Conservation (phyloP, 2,113 vertebrate genomes). For the Pelecanoides urinatrix region DNA sequence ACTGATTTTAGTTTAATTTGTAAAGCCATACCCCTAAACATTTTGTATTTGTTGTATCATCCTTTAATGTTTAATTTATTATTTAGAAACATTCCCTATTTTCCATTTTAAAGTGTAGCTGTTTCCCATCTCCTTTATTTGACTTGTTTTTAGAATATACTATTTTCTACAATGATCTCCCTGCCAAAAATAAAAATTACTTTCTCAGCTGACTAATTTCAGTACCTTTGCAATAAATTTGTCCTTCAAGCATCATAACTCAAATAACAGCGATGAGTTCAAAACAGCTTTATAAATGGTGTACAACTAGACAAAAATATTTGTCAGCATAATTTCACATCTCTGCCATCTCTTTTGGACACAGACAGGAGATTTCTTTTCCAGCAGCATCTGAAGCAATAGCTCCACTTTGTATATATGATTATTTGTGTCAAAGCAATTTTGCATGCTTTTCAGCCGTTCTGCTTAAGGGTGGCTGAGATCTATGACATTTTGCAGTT, state of each 20-base stretch:
- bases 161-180: neutral
- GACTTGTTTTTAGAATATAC: neutral
- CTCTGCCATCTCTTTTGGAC: neutral
- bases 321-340: neutral
- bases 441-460: neutral
- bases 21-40: neutral
- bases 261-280: neutral
- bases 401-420: neutral
- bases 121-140: neutral
- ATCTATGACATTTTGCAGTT: conserved; percentile 1
- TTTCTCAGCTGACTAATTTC: conserved; percentile 6
- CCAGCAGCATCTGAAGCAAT: neutral
- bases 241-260: neutral
- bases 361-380: neutral
- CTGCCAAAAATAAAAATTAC: neutral
- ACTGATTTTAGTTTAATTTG: neutral
- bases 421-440: conserved; percentile 56
- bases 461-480: neutral
- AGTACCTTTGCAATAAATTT: neutral
- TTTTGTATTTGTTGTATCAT: neutral
- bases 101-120: neutral
- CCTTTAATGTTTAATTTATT: neutral
- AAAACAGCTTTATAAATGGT: neutral
- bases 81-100: neutral
- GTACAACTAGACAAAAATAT: neutral